phyloP scores from a whole-genome alignment of 2,113 vertebrate genomes.

The Stictonetta naevosa region DNA sequence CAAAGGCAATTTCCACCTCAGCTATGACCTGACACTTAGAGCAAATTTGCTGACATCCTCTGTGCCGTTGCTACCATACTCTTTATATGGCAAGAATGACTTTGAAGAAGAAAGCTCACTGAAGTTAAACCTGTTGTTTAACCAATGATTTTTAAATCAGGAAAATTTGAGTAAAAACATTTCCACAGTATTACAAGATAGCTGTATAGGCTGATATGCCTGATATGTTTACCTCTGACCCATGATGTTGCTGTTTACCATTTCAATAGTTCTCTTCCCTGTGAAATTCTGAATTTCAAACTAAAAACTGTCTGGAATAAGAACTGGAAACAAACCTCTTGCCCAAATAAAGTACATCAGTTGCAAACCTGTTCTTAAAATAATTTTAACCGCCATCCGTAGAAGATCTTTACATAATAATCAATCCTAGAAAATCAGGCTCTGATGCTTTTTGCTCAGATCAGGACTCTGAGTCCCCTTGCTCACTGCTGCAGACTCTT shows the following conservation, averaged over 20 bases:
- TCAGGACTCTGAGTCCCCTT: not conserved
- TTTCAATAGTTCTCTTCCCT: not conserved
- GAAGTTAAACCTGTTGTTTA: not conserved
- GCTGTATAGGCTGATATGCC: not conserved
- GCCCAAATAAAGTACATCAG: not conserved
- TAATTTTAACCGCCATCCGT: not conserved
- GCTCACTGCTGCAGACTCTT: not conserved
- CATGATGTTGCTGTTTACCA: not conserved
- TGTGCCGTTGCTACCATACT: fast-evolving
- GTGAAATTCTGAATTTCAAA: not conserved
- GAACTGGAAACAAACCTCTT: not conserved
- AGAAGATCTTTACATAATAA: not conserved
- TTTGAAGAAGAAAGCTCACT: not conserved
- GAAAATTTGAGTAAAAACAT: not conserved
- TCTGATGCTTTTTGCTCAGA: not conserved
- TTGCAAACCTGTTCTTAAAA: not conserved
- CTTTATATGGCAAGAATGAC: not conserved
- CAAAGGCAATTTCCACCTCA: not conserved
- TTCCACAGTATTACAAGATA: not conserved
- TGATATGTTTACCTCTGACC: not conserved
- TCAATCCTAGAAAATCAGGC: not conserved
- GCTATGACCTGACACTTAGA: not conserved
- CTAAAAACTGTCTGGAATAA: not conserved
- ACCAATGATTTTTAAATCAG: not conserved
- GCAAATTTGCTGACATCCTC: not conserved